Percentiles rank a stretch among this genome's conserved stretches.
phyloP scores from a whole-genome alignment of 2,797 vertebrate species.

The Meda fulgida region DNA sequence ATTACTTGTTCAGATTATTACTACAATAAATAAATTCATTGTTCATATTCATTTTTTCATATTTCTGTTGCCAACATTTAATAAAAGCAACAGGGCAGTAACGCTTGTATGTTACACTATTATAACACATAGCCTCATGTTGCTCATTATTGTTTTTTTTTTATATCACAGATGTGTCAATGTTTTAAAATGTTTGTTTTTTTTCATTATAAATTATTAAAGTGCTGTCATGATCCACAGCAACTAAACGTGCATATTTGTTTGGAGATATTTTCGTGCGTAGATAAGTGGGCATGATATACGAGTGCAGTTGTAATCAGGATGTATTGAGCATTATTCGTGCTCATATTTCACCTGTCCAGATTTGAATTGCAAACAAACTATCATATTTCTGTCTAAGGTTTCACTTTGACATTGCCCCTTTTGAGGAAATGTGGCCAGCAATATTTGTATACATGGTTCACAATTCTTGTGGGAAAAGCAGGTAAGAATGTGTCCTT shows the following conservation, averaged over 20 bases:
- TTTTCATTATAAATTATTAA: background rate
- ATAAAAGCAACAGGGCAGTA: background rate
- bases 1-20: background rate
- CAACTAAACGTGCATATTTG: background rate
- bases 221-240: background rate
- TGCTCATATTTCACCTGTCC: background rate
- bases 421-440: conserved; percentile 96
- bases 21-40: background rate
- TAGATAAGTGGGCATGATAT: background rate
- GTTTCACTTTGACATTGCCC: conserved; percentile 96
- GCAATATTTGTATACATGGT: conserved; percentile 97
- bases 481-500: conserved; percentile 77
- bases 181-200: background rate
- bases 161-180: background rate
- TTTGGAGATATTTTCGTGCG: background rate
- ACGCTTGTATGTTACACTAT: background rate
- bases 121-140: background rate
- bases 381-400: conserved; percentile 70
- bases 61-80: background rate
- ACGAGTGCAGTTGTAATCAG: background rate
- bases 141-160: too few relatives aligned
- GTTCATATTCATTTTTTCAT: background rate
- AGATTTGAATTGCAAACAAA: conserved; percentile 32
- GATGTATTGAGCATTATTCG: background rate
- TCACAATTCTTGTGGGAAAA: conserved; percentile 93